Conservation (phyloP, 35 echinoderm and acorn worm species). For the Nesometra sesokonis region DNA sequence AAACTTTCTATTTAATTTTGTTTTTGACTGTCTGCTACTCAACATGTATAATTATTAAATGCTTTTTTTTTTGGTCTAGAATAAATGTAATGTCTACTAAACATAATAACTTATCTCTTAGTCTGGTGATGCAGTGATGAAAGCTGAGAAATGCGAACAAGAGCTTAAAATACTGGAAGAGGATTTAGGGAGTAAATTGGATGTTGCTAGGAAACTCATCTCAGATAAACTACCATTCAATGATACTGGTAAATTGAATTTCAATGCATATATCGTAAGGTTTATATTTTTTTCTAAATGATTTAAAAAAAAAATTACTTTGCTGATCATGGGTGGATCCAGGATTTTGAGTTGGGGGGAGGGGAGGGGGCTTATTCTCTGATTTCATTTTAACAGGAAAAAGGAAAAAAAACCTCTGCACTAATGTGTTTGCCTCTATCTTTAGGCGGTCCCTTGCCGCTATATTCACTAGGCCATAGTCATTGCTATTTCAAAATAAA, state of each 20-base stretch:
- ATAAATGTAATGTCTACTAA: neutral
- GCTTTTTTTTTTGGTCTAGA: neutral
- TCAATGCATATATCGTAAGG: neutral
- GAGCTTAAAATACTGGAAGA: constrained; percentile 54
- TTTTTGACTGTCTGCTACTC: too few relatives aligned
- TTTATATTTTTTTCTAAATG: neutral
- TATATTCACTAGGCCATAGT: too few relatives aligned
- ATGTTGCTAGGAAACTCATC: constrained; percentile 77
- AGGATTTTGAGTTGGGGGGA: too few relatives aligned
- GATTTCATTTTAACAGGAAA: neutral
- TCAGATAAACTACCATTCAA: constrained; percentile 90
- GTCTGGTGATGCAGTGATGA: constrained; percentile 43
- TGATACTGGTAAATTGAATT: constrained; percentile 65
- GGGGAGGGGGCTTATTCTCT: neutral
- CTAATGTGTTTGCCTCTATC: too few relatives aligned
- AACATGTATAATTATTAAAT: too few relatives aligned
- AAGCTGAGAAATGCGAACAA: constrained; percentile 50
- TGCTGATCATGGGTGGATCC: neutral
- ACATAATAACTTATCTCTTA: neutral
- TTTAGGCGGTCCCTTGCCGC: too few relatives aligned
- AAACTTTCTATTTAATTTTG: too few relatives aligned
- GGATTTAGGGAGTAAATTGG: constrained; percentile 62
- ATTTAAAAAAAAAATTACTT: too few relatives aligned
- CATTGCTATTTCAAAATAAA: too few relatives aligned
- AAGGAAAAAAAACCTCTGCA: too few relatives aligned